phyloP scores from a whole-genome alignment of 1,140 invertebrate genomes.

The Manduca sexta region DNA sequence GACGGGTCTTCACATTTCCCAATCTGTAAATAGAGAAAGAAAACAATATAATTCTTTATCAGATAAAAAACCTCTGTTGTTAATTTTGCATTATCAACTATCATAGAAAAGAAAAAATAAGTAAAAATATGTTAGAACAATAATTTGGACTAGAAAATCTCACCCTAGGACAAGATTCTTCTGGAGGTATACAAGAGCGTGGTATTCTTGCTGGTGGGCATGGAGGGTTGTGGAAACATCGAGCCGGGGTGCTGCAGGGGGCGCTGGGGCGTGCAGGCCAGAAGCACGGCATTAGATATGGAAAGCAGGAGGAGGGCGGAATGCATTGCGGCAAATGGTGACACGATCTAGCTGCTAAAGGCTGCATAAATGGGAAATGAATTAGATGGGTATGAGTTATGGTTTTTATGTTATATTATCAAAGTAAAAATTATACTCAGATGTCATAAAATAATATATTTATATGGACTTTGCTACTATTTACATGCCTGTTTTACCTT shows the following conservation, averaged over 20 bases:
- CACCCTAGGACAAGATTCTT: constrained; percentile 38
- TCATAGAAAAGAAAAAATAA: no score
- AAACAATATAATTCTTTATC: neutral
- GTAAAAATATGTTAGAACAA: neutral
- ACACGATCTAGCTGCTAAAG: constrained; percentile 43
- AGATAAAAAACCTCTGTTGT: no score
- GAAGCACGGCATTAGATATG: constrained; percentile 58
- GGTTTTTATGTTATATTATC: no score
- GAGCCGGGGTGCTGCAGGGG: constrained; percentile 42
- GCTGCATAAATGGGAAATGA: constrained; percentile 27
- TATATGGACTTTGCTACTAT: no score
- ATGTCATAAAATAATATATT: no score
- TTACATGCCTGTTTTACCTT: no score
- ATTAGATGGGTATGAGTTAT: neutral
- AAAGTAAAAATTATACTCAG: no score
- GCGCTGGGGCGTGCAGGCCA: constrained; percentile 50
- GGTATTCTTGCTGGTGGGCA: constrained; percentile 32
- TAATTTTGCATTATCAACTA: no score
- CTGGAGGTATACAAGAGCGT: constrained; percentile 17
- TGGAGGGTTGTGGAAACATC: constrained; percentile 60
- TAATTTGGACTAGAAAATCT: constrained; percentile 4
- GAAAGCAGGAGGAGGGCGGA: constrained; percentile 49
- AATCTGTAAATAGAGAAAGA: constrained; percentile 23
- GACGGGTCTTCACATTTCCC: constrained; percentile 24
- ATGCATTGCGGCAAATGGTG: constrained; percentile 44